Evolutionary conservation across 2,888 invertebrate genomes (phyloP).

Genomic region (Euzetes globulus): DNA sequence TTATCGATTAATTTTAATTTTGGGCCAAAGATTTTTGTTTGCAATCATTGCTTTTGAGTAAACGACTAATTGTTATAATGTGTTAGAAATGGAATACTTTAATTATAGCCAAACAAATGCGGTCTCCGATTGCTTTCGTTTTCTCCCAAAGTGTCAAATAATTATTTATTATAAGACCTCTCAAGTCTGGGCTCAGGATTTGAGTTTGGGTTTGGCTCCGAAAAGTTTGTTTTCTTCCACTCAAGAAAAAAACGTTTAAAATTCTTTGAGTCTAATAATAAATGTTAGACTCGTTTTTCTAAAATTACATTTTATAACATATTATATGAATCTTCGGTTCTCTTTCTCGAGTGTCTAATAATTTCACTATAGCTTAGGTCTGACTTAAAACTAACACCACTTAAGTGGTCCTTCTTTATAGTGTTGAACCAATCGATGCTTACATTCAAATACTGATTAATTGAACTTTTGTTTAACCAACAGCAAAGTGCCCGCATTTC

Average conservation of each 20-base stretch:
- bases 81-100: conserved; percentile 5
- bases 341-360: not conserved
- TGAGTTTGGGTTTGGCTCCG: not conserved
- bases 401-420: not conserved
- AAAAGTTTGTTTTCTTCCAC: not conserved
- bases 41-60: conserved; percentile 15
- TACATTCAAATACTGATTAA: not conserved
- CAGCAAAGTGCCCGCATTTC: conserved; percentile 94
- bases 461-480: conserved; percentile 43
- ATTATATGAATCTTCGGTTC: not conserved
- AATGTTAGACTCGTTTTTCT: conserved; percentile 13
- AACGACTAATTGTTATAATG: not conserved
- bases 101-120: conserved; percentile 1
- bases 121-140: not conserved
- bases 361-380: not conserved
- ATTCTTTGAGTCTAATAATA: conserved; percentile 13
- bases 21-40: not conserved
- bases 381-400: not conserved
- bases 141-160: conserved; percentile 11
- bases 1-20: not conserved
- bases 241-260: conserved; percentile 2
- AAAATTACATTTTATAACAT: conserved; percentile 3
- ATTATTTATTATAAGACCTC: conserved; percentile 5
- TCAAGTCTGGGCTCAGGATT: not conserved
- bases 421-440: too few species aligned